Base-by-base conservation (phyloP, 2,888 invertebrate genomes). In the Esperia sulphurella region DNA sequence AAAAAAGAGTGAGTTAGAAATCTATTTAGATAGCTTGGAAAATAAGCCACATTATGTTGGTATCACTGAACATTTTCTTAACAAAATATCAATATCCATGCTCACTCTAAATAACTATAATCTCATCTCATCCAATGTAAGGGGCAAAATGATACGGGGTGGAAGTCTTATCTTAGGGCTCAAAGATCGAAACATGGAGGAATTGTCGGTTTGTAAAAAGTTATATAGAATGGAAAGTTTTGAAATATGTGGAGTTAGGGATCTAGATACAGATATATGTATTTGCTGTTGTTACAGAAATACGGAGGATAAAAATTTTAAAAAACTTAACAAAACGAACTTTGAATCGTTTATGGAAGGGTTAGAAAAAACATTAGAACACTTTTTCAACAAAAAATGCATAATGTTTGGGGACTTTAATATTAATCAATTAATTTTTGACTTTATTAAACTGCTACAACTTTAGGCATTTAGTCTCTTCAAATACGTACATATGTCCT, bases 211-310 rank as follows among this genome's bases (percentile, higher is more conserved):
- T 12, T 50, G 50, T 43, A 41, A 50, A 14, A 31, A 13, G 12
- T 35, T 50, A 0, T 44, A 47, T 6, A 43, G 45, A 30, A 12
- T 8, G 7, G 38, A 44, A 12, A 21, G 39, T n/a, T 54, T 54
- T 41, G 54, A 54, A 48, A 45, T 54, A 14, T 54, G 54, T 41
- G 47, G 54, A 12, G 21, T 45, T 1, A 50, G 29, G 37, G 48
- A 54, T 33, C 3, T n/a, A 1, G 42, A 41, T 0, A 45, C 45
- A 5, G 33, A 43, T 43, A 0, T 51, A 35, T 30, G 35, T 39
- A 46, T 54, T 9, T 42, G 45, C 21, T 54, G 54, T 44, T 43
- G 42, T n/a, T 54, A 54, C 29, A 37, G 51, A 30, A 51, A 13
- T 12, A 21, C 41, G 10, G 14, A 31, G 8, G 29, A 46, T 0